Percentiles rank a stretch among this genome's conserved stretches.
Conservation (phyloP, 2,797 vertebrate species). For the Eleutherodactylus coqui region DNA sequence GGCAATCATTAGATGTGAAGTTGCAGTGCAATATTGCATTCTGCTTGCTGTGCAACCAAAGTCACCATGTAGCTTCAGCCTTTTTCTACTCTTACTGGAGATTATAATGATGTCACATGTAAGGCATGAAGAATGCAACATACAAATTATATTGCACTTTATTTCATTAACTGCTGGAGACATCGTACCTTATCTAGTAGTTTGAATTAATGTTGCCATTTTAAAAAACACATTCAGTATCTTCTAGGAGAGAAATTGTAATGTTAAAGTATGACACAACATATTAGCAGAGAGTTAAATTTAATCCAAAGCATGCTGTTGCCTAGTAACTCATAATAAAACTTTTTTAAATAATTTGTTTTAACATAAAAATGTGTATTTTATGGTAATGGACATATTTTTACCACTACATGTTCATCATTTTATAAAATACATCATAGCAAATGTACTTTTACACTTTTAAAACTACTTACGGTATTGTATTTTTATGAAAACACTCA, state of each 20-base stretch:
- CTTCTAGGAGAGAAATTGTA: not conserved
- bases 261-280: slow-evolving; percentile 6
- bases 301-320: slow-evolving; percentile 19
- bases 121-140: not conserved
- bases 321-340: slow-evolving; percentile 21
- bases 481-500: slow-evolving; percentile 8
- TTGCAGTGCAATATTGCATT: too few relatives aligned
- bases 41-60: too few relatives aligned
- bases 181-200: not conserved
- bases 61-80: too few relatives aligned
- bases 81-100: too few relatives aligned
- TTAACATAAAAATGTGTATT: not conserved
- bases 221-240: not conserved
- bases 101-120: too few relatives aligned
- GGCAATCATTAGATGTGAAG: too few relatives aligned
- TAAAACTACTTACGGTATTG: not conserved
- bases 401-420: not conserved
- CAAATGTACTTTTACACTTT: slow-evolving; percentile 10
- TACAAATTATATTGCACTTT: too few relatives aligned
- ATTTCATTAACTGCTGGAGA: not conserved
- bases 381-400: slow-evolving; percentile 20
- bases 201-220: not conserved
- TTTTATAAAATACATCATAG: slow-evolving; percentile 2
- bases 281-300: slow-evolving; percentile 12
- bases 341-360: not conserved